Evolutionary conservation across 2,113 vertebrate genomes (phyloP), one percentile per base, ranked within the genome.

Genomic region (Columbina picui): DNA sequence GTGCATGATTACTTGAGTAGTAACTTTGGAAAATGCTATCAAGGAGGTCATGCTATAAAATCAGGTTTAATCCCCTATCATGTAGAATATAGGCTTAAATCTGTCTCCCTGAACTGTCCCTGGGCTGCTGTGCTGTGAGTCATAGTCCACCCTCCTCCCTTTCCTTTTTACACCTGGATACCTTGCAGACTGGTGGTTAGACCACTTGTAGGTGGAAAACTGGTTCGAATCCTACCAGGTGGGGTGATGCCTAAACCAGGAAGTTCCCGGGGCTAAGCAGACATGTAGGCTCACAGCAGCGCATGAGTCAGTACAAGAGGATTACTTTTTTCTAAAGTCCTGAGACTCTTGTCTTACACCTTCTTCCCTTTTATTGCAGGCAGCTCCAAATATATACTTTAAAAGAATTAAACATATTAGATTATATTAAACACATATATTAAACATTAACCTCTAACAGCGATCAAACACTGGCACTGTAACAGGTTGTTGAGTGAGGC

Each of bases 221-320:
- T 61, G 45, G 59, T 80, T 88, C 63, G 70, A 36, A 88, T 65
- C 70, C 17, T 2, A 53, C n/a, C 45, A 80, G 19, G 36, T 38
- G 39, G 12, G 4, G 27, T 79, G 43, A 64, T 52, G 9, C 39
- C 30, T 83, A 61, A 52, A 57, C 27, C 19, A 76, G 78, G 43
- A 88, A 61, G 27, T 7, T 93, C 50, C 61, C 1, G 16, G 32
- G 34, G 53, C 71, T 83, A 69, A 36, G 16, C n/a, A 85, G 53
- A 60, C 4, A 3, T 0, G 1, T 53, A 49, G 2, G 0, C 16
- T 76, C 4, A 2, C 52, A 76, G 23, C 21, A 69, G 25, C 21
- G 8, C 27, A 38, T 61, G 70, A 83, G 49, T 56, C 2, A 7
- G 30, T 75, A 19, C 57, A 93, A 26, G 25, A 87, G 39, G 32